Base-by-base conservation (phyloP, 2,797 vertebrate species). In the Onychomys torridus region DNA sequence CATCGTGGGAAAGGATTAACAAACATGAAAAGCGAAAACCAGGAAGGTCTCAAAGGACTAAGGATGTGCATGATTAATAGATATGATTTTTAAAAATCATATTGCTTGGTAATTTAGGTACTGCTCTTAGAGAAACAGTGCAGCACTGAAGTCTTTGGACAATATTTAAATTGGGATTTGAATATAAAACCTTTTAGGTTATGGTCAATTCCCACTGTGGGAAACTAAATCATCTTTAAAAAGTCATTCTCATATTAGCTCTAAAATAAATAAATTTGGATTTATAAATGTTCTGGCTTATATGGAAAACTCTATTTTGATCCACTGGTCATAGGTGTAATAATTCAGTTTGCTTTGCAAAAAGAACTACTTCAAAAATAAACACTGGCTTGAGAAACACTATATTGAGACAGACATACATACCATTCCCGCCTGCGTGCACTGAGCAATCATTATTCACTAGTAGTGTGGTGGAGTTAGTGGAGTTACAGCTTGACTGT, bases 381-480 rank as follows among this genome's bases (percentile, higher is more conserved):
- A 78, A 97, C 82, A 94, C 87, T 46, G 97, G 78, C 82, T 96
- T 93, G 94, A 97, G 63, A 97, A 87, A 94, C 55, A 83, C 65
- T 91, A 27, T 77, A 91, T 96, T 95, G 91, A 87, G 65, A 84
- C 79, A 97, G 97, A 98, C 78, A 97, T 98, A 98, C 99, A 63
- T 98, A 99, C 99, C 98, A 91, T 99, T 99, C 76, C 99, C 98
- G 83, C 98, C 99, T 40, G 96, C 83, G 6, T 98, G 98, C 83
- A 98, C 94, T 96, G 98, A 97, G 85, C 98, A 98, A 90, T 99
- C 99, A 23, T 98, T 99, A 97, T 97, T 99, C 98, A 98, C 98
- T 96, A 99, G 98, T 97, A 99, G 95, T 1, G 99, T 99, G 91
- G 99, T 98, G 97, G 98, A 98, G 89, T 99, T 99, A 61, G 98